Evolutionary conservation across 1,140 invertebrate genomes (phyloP), one percentile per base, ranked within the genome.

Genomic region (Harlomillsia oculata): DNA sequence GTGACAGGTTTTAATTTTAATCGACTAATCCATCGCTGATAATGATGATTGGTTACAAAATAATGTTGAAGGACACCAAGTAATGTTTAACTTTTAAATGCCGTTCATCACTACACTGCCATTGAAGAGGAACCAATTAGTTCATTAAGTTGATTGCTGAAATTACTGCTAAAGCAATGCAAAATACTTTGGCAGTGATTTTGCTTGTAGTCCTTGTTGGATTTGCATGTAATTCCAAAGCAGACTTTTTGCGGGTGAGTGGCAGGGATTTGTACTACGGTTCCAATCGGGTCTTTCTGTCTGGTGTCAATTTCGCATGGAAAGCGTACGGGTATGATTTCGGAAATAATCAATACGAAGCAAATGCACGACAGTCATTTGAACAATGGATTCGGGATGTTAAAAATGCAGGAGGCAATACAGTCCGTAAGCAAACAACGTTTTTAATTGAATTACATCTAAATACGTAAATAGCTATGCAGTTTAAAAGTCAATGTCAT

Each of bases 251-350:
- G 2, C 21, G 56, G 18, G 26, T 37, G n/a, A 32, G 34, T 23
- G 52, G 52, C n/a, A 16, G 23, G 13, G 49, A 59, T 37, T 57
- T 63, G 14, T 40, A 49, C n/a, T 63, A 63, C 34, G 57, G 62
- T 0, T 23, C 23, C 11, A 23, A 72, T 16, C 60, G 65, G 28
- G 69, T 74, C 1, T 74, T 74, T 52, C 64, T 75, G 21, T 72
- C 69, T 18, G 73, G 73, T 5, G 64, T 62, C 11, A 75, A 75
- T 62, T 67, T 71, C 40, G 71, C 73, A 2, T 75, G 74, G 74
- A 63, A 70, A n/a, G 71, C 39, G 20, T 67, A 67, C 45, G 66
- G 63, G 5, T 66, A 58, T 20, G 66, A 67, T 40, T 67, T 67
- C 60, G 74, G 74, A 8, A 71, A 74, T 57, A 64, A 68, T 18